Evolutionary conservation across 2,797 vertebrate species (phyloP), one percentile per base, ranked within the genome.

Genomic region (Smutsia gigantea): DNA sequence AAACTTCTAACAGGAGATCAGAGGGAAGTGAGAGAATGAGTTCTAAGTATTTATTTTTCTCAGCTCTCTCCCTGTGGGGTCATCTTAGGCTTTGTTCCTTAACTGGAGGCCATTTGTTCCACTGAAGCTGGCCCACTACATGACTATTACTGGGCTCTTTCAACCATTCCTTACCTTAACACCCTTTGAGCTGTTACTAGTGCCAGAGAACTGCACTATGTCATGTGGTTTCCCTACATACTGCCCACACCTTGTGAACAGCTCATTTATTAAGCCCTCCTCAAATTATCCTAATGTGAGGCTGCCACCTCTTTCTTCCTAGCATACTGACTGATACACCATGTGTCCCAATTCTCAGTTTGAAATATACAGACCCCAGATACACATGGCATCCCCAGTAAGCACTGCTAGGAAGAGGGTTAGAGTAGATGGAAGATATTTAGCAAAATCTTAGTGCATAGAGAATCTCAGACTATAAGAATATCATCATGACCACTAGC

Each of bases 301-400:
- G 29, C 79, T 95, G 37, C 93, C 87, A 84, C 91, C 90, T 97
- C 79, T 95, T 95, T 95, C 90, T 31, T 95, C 27, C 71, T 84
- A 84, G 46, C 59, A 61, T 49, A 72, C 82, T 97, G 74, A 78
- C 69, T 96, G 37, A 94, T 75, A 90, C 1, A 92, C 61, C 72
- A 82, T 59, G 83, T 94, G 84, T 83, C 64, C 42, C 63, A 90
- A 86, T 66, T 95, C 69, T 95, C 51, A 97, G 46, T 53, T 97
- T 34, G 87, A 97, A 89, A 93, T 74, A 88, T 15, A 79, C 1
- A 97, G 78, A 57, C 42, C 82, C 21, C 12, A 83, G 34, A 79
- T 64, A 89, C 8, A 79, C 59, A 75, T 29, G 27, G 31, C 6
- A 96, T 13, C 63, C 21, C 91, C 7, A 0, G 75, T 61, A 94